These are phyloP conservation scores for Camarhynchus parvulus DNA, from an alignment of 2,113 vertebrate species.

Conservation along the genomic window DNA sequence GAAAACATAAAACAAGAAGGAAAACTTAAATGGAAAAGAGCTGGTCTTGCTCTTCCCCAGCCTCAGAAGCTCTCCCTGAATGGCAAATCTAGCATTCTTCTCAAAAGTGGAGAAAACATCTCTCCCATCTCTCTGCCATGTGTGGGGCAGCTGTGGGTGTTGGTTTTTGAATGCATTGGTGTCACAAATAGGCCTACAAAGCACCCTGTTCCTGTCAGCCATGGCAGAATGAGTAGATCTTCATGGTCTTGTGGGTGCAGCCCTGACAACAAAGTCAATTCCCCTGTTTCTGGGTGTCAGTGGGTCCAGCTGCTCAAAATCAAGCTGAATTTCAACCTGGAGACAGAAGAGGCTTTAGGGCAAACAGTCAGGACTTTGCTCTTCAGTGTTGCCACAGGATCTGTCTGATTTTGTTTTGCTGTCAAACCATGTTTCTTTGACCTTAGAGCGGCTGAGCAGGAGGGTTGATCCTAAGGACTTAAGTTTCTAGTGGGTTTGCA, in stretches of 20 bases:
- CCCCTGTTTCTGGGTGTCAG: accelerated
- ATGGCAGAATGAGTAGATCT: neutral
- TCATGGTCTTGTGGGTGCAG: neutral
- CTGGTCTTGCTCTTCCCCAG: neutral
- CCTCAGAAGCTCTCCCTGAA: neutral
- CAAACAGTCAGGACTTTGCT: neutral
- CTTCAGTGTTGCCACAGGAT: neutral
- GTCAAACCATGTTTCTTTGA: neutral
- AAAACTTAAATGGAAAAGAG: neutral
- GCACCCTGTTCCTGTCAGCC: neutral
- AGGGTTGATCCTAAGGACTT: neutral
- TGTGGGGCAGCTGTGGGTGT: neutral
- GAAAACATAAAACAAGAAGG: neutral
- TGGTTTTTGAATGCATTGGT: neutral
- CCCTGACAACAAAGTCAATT: neutral
- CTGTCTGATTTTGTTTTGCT: neutral
- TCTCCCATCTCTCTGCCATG: accelerated
- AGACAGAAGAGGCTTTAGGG: neutral
- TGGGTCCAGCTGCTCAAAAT: neutral
- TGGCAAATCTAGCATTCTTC: neutral
- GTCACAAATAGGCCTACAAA: neutral
- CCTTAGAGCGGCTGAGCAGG: neutral
- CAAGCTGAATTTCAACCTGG: neutral
- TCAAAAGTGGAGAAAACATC: neutral
- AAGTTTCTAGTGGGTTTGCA: neutral